A percentile compares a stretch with the other conserved stretches of the same genome.
phyloP scores from a whole-genome alignment of 2,113 vertebrate species.

The Rhipidura dahli region DNA sequence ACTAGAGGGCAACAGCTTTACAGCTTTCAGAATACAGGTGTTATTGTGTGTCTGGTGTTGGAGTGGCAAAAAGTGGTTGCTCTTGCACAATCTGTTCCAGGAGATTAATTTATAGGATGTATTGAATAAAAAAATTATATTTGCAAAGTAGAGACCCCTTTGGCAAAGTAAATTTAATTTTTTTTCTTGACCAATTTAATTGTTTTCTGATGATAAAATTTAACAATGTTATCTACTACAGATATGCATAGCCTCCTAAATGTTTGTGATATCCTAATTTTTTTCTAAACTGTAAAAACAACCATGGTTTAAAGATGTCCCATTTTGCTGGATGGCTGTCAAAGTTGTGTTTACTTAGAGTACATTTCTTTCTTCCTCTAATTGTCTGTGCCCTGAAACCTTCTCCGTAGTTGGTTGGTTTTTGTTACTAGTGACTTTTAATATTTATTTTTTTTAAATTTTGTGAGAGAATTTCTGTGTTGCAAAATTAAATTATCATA shows the following conservation, averaged over 20 bases:
- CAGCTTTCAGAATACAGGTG: background rate
- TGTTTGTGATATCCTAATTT: background rate
- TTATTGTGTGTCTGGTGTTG: background rate
- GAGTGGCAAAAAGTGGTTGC: background rate
- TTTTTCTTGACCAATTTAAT: background rate
- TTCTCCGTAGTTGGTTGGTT: background rate
- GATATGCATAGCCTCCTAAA: background rate
- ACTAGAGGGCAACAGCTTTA: slow-evolving; percentile 40
- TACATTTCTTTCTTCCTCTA: background rate
- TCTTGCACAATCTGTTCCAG: slow-evolving; percentile 40
- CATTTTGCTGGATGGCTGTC: background rate
- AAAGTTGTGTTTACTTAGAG: background rate
- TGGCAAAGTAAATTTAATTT: background rate
- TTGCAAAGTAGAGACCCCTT: background rate
- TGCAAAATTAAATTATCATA: background rate
- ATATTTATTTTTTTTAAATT: background rate
- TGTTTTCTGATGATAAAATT: background rate
- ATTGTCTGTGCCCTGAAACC: background rate
- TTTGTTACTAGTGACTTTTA: background rate
- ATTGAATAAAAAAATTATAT: background rate
- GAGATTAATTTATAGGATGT: slow-evolving; percentile 34
- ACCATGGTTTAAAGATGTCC: background rate
- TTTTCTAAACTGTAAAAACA: background rate
- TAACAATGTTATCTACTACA: background rate
- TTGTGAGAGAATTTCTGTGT: background rate